Base-by-base conservation (phyloP, 2,888 invertebrate species). In the Platycheirus albimanus region DNA sequence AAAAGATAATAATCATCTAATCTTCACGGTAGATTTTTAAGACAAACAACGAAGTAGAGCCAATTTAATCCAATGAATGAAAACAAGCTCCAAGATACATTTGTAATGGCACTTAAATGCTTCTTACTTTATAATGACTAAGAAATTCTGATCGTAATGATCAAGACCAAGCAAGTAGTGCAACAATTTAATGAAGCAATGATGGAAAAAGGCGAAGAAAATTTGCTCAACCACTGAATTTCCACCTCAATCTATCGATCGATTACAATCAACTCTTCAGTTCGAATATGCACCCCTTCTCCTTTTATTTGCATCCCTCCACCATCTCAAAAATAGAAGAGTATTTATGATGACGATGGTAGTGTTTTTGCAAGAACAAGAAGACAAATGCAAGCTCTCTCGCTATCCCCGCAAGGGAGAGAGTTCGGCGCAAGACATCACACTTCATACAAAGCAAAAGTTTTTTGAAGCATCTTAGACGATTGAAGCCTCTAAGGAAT, bases 401-500 rank as follows among this genome's bases (percentile, higher is more conserved):
- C 71, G n/a, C n/a, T n/a, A n/a, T n/a, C n/a, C n/a, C n/a, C n/a
- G n/a, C 67, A 81, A 77, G 76, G 58, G 49, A 70, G 70, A 76
- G 64, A 81, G 76, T 54, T 15, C 61, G n/a, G n/a, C n/a, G n/a
- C n/a, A n/a, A n/a, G n/a, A n/a, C n/a, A n/a, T n/a, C n/a, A n/a
- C n/a, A n/a, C n/a, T n/a, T n/a, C n/a, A n/a, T n/a, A n/a, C n/a
- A n/a, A n/a, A n/a, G n/a, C n/a, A n/a, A n/a, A n/a, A n/a, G n/a
- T n/a, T n/a, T n/a, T n/a, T n/a, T n/a, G n/a, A n/a, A n/a, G n/a
- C 7, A 24, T 54, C 0, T 41, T n/a, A n/a, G n/a, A 41, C 71
- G 56, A 56, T 36, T 43, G 81, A 83, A 72, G 83, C 83, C 78
- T 71, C n/a, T 45, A 67, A 83, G 78, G 83, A 83, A 83, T 83